phyloP scores from a whole-genome alignment of 2,797 vertebrate genomes.

The Microctenopoma steveboyesi region DNA sequence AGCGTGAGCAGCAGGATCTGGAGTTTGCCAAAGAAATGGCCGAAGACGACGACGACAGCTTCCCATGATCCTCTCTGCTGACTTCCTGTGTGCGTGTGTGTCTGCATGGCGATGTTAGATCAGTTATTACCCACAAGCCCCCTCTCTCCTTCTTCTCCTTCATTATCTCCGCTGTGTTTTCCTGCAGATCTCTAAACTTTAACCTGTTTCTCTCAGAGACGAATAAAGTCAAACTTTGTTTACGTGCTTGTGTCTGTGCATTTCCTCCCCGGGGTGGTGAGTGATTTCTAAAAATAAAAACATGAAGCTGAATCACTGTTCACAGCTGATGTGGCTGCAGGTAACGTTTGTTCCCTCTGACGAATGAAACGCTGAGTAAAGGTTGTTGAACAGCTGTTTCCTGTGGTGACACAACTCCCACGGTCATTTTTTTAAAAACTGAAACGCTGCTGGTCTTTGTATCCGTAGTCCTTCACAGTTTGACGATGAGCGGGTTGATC shows the following conservation, averaged over 20 bases:
- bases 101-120: constrained; percentile 19
- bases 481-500: no score
- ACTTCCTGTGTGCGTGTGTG: constrained; percentile 30
- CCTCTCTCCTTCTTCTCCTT: constrained; percentile 9
- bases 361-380: no score
- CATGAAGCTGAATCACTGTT: no score
- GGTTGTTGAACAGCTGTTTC: no score
- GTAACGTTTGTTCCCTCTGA: no score
- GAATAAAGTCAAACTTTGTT: constrained; percentile 41
- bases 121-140: constrained; percentile 55
- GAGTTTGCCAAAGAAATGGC: constrained; percentile 99
- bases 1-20: constrained; percentile 96
- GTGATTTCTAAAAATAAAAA: no score
- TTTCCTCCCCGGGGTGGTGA: no score
- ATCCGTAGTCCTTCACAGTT: no score
- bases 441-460: no score
- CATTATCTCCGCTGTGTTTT: constrained; percentile 6
- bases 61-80: constrained; percentile 83
- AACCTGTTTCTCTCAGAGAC: constrained; percentile 7
- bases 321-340: no score
- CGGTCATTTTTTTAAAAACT: no score
- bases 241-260: not conserved
- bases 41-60: constrained; percentile 95
- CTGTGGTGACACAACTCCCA: no score
- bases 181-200: constrained; percentile 14